These are phyloP conservation scores for Andricus quercusramuli DNA, from an alignment of 2,888 invertebrate species.

Conservation along the genomic window DNA sequence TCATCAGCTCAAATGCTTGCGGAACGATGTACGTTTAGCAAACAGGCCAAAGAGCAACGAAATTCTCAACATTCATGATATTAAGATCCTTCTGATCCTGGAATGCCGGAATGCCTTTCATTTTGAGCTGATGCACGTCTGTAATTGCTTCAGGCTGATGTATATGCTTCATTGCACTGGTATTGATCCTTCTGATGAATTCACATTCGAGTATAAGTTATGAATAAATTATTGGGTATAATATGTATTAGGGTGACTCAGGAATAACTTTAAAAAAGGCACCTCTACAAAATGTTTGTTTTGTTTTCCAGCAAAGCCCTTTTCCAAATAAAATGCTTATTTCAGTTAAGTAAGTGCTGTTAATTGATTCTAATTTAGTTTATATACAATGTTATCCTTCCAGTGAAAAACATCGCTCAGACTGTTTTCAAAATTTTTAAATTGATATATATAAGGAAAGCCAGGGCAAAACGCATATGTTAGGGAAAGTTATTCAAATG, in stretches of 20 bases:
- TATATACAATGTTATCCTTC: too few relatives aligned
- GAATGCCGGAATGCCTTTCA: not conserved
- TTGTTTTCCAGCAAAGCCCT: too few relatives aligned
- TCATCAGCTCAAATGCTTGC: not conserved
- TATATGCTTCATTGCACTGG: not conserved
- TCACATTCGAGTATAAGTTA: not conserved
- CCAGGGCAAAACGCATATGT: too few relatives aligned
- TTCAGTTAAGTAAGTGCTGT: too few relatives aligned
- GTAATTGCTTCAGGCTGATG: not conserved
- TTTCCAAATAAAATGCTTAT: too few relatives aligned
- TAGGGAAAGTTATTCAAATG: too few relatives aligned
- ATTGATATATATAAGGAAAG: too few relatives aligned
- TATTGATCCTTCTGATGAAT: not conserved
- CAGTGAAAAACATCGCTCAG: too few relatives aligned
- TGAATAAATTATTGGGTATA: not conserved
- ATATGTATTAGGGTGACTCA: not conserved
- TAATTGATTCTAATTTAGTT: too few relatives aligned
- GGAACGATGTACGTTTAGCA: constrained; percentile 7
- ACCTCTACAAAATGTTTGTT: too few relatives aligned
- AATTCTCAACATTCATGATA: constrained; percentile 27
- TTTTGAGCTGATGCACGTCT: not conserved
- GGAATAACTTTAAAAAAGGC: too few relatives aligned
- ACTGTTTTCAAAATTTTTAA: too few relatives aligned
- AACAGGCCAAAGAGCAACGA: constrained; percentile 19
- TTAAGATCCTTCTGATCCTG: constrained; percentile 26